Conservation (phyloP, 2,888 invertebrate species). For the Terebella lapidaria region DNA sequence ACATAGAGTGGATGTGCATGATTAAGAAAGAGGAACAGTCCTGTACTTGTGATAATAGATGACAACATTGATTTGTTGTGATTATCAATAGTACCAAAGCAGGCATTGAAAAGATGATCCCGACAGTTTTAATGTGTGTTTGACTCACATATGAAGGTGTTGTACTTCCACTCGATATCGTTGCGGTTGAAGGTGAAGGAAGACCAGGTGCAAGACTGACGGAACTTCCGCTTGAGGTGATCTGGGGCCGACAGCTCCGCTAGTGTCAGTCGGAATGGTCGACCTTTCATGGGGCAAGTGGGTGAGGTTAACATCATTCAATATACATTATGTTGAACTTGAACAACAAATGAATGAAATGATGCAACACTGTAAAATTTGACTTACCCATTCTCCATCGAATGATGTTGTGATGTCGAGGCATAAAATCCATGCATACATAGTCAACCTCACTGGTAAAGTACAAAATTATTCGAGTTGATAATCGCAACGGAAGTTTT, state of each 20-base stretch:
- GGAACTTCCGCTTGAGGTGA: slow-evolving; percentile 43
- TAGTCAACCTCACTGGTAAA: slow-evolving; percentile 85
- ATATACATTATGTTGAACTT: too few relatives aligned
- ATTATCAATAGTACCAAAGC: too few relatives aligned
- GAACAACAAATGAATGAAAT: background rate
- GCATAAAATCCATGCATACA: slow-evolving; percentile 92
- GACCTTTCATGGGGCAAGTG: slow-evolving; percentile 30
- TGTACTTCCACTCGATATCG: slow-evolving; percentile 52
- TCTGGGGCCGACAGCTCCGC: slow-evolving; percentile 33
- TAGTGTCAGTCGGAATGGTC: slow-evolving; percentile 39
- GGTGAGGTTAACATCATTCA: too few relatives aligned
- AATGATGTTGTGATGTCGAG: slow-evolving; percentile 91
- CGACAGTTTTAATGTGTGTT: too few relatives aligned
- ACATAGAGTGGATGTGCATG: too few relatives aligned
- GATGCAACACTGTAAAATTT: background rate
- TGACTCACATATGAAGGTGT: slow-evolving; percentile 50
- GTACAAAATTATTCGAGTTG: background rate
- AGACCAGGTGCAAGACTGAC: slow-evolving; percentile 51
- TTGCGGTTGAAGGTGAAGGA: slow-evolving; percentile 51
- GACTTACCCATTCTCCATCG: slow-evolving; percentile 63
- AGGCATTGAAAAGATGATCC: too few relatives aligned
- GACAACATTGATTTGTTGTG: too few relatives aligned
- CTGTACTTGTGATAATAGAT: too few relatives aligned
- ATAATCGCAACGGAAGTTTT: too few relatives aligned
- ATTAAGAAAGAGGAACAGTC: too few relatives aligned